phyloP scores from a whole-genome alignment of 1,140 invertebrate genomes.

The Drosophila ogumai region DNA sequence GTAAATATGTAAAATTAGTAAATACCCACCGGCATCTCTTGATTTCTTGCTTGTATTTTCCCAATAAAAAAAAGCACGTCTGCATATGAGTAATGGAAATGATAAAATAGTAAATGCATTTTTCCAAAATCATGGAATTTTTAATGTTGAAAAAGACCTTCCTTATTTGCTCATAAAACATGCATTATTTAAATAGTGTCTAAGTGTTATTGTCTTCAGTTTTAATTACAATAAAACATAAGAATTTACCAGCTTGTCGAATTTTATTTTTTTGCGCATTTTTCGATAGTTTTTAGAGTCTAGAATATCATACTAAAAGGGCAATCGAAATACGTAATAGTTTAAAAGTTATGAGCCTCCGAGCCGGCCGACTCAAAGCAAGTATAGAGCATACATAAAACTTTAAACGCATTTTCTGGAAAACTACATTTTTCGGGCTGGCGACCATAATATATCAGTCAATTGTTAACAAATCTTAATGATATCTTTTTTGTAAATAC shows the following conservation, averaged over 20 bases:
- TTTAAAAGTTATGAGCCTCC: no score
- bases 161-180: background rate
- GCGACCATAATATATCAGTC: no score
- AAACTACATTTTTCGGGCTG: no score
- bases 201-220: slow-evolving; percentile 19
- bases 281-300: no score
- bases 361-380: no score
- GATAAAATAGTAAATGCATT: background rate
- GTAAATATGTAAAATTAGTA: slow-evolving; percentile 25
- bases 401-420: no score
- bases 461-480: no score
- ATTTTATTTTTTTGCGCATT: no score
- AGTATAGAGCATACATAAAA: no score
- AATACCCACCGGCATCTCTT: slow-evolving; percentile 20
- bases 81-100: background rate
- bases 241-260: background rate
- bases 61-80: slow-evolving; percentile 17
- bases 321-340: no score
- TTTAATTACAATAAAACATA: slow-evolving; percentile 7
- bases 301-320: no score
- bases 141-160: background rate
- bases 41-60: slow-evolving; percentile 13
- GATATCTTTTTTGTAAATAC: no score
- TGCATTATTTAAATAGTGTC: slow-evolving; percentile 13
- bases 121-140: slow-evolving; percentile 18